Evolutionary conservation across 1,140 invertebrate species (phyloP).

Genomic region (Dinoponera quadriceps): DNA sequence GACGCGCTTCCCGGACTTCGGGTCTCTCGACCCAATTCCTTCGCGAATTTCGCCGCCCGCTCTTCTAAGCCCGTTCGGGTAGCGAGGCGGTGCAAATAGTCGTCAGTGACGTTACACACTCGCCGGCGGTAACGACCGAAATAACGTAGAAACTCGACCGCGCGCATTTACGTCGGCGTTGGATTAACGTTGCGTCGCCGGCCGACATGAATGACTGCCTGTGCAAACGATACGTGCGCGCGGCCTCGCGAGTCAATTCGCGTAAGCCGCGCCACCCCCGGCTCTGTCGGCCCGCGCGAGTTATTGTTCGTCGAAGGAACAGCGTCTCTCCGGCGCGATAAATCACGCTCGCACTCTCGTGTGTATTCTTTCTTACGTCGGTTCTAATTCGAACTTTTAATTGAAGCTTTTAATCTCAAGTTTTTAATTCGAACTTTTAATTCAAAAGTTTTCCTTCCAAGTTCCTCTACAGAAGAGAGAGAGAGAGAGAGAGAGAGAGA

Average conservation of each 20-base stretch:
- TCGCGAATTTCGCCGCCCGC: conserved; percentile 41
- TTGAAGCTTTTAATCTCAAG: conserved; percentile 23
- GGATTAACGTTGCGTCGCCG: conserved; percentile 62
- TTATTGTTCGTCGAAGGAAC: not conserved
- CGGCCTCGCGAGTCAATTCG: conserved; percentile 29
- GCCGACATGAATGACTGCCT: conserved; percentile 72
- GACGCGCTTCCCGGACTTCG: conserved; percentile 17
- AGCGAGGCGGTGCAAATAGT: conserved; percentile 36
- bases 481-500: too few species aligned
- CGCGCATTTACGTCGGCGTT: conserved; percentile 41
- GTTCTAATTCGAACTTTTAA: conserved; percentile 56
- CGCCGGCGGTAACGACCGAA: conserved; percentile 70
- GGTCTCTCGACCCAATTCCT: conserved; percentile 55
- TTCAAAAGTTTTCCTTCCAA: not conserved
- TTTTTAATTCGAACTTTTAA: conserved; percentile 42
- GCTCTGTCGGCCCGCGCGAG: too few species aligned
- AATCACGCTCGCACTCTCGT: not conserved
- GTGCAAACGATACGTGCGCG: conserved; percentile 41
- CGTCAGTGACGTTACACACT: conserved; percentile 51
- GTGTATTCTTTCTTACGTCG: not conserved
- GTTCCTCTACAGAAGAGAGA: too few species aligned
- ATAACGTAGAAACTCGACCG: conserved; percentile 69
- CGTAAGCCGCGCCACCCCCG: not conserved
- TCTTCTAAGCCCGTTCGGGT: not conserved
- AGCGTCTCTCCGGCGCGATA: too few species aligned